Evolutionary conservation across 2,888 invertebrate species (phyloP).

Genomic region (Tenodera sinensis): DNA sequence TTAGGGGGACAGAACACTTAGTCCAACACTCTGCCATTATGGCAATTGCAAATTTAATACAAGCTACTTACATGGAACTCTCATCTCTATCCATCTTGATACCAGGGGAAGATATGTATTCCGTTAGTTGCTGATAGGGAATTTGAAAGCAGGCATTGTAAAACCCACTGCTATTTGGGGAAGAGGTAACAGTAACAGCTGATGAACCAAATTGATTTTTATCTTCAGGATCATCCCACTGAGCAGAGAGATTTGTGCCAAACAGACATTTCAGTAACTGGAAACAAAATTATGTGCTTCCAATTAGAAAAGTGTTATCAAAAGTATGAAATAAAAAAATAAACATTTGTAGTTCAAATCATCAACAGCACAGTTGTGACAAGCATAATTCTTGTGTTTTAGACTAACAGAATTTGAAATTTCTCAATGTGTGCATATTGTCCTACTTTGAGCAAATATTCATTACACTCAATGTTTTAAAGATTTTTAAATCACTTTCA

Average conservation of each 20-base stretch:
- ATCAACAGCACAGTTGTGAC: no score
- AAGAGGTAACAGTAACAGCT: not conserved
- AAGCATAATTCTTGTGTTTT: no score
- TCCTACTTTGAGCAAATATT: no score
- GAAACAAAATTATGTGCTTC: conserved; percentile 22
- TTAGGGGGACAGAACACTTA: no score
- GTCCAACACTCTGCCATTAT: no score
- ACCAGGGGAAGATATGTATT: conserved; percentile 22
- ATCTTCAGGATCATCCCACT: conserved; percentile 43
- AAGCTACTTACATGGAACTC: conserved; percentile 19
- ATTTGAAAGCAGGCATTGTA: conserved; percentile 45
- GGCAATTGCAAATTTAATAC: not conserved
- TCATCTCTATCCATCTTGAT: conserved; percentile 24
- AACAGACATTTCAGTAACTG: conserved; percentile 65
- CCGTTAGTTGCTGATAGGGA: conserved; percentile 41
- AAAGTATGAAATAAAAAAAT: no score
- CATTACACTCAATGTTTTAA: no score
- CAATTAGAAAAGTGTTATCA: no score
- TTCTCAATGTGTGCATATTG: no score
- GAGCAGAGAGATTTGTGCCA: conserved; percentile 63
- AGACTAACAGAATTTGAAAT: no score
- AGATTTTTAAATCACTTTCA: no score
- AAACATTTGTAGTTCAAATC: no score
- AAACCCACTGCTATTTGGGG: conserved; percentile 39
- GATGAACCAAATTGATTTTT: conserved; percentile 18